These are phyloP conservation scores for Pedetes capensis DNA, from an alignment of 2,113 vertebrate genomes.

Conservation along the genomic window DNA sequence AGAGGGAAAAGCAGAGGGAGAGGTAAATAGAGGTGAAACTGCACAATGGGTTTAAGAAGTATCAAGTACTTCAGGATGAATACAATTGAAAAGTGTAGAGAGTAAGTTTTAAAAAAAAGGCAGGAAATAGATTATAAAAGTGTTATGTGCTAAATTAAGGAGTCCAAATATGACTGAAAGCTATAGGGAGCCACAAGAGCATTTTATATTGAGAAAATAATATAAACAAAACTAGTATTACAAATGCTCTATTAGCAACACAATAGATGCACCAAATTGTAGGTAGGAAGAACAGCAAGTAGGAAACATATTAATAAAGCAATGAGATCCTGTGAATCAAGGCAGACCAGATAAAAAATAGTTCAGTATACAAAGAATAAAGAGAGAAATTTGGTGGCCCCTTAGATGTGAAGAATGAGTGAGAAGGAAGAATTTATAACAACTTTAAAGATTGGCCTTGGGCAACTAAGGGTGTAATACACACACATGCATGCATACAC, in stretches of 20 bases:
- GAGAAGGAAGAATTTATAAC: background rate
- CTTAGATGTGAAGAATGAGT: background rate
- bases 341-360: background rate
- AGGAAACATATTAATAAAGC: background rate
- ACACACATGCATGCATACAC: background rate
- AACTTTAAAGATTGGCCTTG: background rate
- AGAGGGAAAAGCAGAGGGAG: background rate
- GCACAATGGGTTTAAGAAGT: background rate
- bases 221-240: background rate
- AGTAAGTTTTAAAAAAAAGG: background rate
- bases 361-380: background rate
- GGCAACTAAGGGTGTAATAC: background rate
- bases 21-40: conserved; percentile 9
- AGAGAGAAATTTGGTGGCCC: background rate
- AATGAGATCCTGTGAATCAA: background rate
- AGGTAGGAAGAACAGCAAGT: background rate
- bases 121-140: background rate
- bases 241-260: background rate
- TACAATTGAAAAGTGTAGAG: background rate
- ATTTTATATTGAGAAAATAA: background rate
- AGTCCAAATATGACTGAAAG: background rate
- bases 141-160: background rate
- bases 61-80: conserved; percentile 6
- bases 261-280: background rate
- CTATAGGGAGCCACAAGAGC: background rate